phyloP scores from a whole-genome alignment of 2,888 invertebrate species.

The Amphipoea oculea region DNA sequence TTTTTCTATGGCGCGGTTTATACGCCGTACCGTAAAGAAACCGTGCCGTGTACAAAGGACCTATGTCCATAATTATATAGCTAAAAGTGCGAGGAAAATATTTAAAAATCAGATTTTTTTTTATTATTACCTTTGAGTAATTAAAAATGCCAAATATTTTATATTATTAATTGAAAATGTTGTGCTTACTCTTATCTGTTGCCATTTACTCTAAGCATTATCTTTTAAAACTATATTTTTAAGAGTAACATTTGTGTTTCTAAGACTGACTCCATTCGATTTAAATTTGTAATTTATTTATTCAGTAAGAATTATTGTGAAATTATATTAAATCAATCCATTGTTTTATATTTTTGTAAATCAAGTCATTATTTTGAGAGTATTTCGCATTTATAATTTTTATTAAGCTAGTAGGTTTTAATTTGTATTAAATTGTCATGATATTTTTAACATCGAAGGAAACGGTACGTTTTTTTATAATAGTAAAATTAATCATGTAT shows the following conservation, averaged over 20 bases:
- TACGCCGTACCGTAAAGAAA: too few species aligned
- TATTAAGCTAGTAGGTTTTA: not conserved
- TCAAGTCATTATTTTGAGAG: constrained; percentile 43
- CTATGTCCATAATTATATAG: not conserved
- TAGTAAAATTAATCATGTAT: not conserved
- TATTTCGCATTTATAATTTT: constrained; percentile 34
- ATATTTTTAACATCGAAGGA: constrained; percentile 15
- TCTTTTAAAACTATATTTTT: constrained; percentile 24
- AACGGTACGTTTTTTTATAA: not conserved
- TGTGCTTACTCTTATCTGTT: constrained; percentile 12
- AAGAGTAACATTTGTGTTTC: constrained; percentile 30
- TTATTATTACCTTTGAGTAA: constrained; percentile 5
- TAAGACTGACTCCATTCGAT: constrained; percentile 48
- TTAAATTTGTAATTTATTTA: constrained; percentile 14
- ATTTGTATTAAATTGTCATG: not conserved
- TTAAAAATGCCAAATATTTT: constrained; percentile 19
- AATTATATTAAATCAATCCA: constrained; percentile 18
- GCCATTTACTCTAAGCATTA: constrained; percentile 31
- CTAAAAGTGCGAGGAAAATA: not conserved
- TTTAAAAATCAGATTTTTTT: not conserved
- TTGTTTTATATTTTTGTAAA: constrained; percentile 33
- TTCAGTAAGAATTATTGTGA: constrained; percentile 13
- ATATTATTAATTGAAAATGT: constrained; percentile 1
- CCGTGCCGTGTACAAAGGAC: too few species aligned
- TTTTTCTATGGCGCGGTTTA: too few species aligned